phyloP scores from a whole-genome alignment of 2,888 invertebrate species.

The Sialis fuliginosa region DNA sequence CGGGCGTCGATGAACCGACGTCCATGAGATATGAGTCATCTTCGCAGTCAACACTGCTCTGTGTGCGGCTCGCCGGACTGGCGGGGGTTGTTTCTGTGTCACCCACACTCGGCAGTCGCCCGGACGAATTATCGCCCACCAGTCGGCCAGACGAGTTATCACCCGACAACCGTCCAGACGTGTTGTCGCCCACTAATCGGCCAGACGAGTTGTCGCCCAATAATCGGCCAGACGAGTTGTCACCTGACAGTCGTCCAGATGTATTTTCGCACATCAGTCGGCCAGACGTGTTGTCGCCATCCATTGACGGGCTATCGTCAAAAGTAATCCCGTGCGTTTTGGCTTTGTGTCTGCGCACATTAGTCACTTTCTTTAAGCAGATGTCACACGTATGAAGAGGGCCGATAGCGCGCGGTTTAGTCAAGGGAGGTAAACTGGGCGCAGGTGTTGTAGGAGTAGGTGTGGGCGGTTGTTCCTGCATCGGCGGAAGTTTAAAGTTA shows the following conservation, averaged over 20 bases:
- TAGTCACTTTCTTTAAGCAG: slow-evolving; percentile 55
- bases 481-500: slow-evolving; percentile 11
- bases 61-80: neutral
- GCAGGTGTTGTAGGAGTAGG: slow-evolving; percentile 4
- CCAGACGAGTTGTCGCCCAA: neutral
- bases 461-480: slow-evolving; percentile 7
- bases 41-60: slow-evolving; percentile 1
- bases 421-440: slow-evolving; percentile 19
- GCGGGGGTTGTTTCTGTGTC: neutral
- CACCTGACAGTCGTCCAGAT: neutral
- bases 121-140: slow-evolving; percentile 12
- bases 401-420: slow-evolving; percentile 13
- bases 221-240: neutral
- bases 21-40: neutral
- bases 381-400: slow-evolving; percentile 38
- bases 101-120: neutral
- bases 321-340: slow-evolving; percentile 39
- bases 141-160: neutral
- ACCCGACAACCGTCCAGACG: neutral
- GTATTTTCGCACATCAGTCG: neutral
- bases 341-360: slow-evolving; percentile 48
- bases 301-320: slow-evolving; percentile 33
- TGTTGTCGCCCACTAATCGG: slow-evolving; percentile 12
- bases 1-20: slow-evolving; percentile 27
- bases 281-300: slow-evolving; percentile 15